phyloP scores from a whole-genome alignment of 37 sponge, comb jelly and placozoan species.

The Aplysina aerophoba region DNA sequence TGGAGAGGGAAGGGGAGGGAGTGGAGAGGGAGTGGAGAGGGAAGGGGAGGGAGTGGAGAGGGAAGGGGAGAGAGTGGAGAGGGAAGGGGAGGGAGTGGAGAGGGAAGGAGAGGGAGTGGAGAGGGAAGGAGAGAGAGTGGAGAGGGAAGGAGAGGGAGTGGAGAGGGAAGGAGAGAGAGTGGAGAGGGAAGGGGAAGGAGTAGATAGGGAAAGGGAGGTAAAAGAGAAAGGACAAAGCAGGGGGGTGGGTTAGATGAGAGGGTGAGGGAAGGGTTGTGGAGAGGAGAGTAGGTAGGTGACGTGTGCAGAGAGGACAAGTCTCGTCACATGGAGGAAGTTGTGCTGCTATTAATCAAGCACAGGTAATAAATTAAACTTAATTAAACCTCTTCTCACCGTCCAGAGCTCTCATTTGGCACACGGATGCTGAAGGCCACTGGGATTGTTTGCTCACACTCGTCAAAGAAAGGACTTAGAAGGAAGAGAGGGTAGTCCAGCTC shows the following conservation, averaged over 20 bases:
- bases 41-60: too few relatives aligned
- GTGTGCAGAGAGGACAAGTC: too few relatives aligned
- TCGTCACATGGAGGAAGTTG: too few relatives aligned
- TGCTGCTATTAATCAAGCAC: too few relatives aligned
- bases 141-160: background rate
- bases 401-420: background rate
- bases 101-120: background rate
- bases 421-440: constrained; percentile 62
- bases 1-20: too few relatives aligned
- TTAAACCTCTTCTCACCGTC: background rate
- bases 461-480: constrained; percentile 59
- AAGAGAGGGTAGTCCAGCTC: constrained; percentile 70
- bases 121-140: background rate
- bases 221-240: too few relatives aligned
- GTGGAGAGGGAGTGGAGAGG: too few relatives aligned
- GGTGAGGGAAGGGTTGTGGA: too few relatives aligned
- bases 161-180: background rate
- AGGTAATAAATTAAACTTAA: too few relatives aligned
- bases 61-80: background rate
- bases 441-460: constrained; percentile 49
- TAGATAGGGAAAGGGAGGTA: background rate
- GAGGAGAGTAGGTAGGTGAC: too few relatives aligned
- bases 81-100: constrained; percentile 1
- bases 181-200: background rate
- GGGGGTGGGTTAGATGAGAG: too few relatives aligned